Percentiles rank a stretch among this genome's conserved stretches.
Evolutionary conservation across 2,113 vertebrate species (phyloP).

Genomic region (Chionomys nivalis): DNA sequence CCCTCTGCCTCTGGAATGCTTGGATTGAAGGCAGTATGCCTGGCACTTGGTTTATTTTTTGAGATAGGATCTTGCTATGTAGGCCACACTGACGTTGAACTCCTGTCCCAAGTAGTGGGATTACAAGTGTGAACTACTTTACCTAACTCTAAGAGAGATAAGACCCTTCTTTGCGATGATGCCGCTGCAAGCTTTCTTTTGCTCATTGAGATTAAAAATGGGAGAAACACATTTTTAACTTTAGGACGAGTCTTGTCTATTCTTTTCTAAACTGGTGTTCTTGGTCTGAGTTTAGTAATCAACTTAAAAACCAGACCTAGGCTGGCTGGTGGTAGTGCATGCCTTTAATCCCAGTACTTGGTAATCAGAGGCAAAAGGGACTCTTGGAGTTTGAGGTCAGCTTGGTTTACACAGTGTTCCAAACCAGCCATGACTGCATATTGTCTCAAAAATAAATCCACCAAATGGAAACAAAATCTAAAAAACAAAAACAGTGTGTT

Average conservation of each 20-base stretch:
- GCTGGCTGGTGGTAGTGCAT: not conserved
- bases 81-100: not conserved
- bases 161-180: not conserved
- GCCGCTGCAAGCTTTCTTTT: not conserved
- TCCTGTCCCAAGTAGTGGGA: not conserved
- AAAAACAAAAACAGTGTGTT: not conserved
- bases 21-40: not conserved
- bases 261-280: not conserved
- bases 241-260: not conserved
- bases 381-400: not conserved
- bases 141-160: not conserved
- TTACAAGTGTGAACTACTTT: not conserved
- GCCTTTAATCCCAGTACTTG: not conserved
- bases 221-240: not conserved
- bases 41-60: not conserved
- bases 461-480: not conserved
- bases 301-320: not conserved
- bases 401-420: not conserved
- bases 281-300: not conserved
- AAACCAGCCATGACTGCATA: not conserved
- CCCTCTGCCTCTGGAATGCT: not conserved
- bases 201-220: slow-evolving; percentile 2
- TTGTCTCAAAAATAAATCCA: not conserved
- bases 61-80: not conserved
- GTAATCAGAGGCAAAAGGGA: not conserved